Percentiles rank a stretch among this genome's conserved stretches.
Evolutionary conservation across 2,113 vertebrate genomes (phyloP).

Genomic region (Rhombomys opimus): DNA sequence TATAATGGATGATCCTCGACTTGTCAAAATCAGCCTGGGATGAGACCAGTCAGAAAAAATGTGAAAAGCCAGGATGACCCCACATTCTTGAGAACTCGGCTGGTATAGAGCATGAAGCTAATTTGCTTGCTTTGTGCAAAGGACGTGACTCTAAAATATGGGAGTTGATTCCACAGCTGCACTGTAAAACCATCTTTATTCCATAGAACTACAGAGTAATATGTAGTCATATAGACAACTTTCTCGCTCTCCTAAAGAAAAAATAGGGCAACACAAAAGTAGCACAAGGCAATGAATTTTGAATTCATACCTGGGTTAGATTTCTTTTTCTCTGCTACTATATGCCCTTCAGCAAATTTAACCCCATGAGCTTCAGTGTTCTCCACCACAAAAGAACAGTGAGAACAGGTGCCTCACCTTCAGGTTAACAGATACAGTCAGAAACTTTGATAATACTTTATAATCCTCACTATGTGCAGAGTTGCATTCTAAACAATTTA

Average conservation of each 20-base stretch:
- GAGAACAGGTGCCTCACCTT: not conserved
- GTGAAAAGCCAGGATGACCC: constrained; percentile 63
- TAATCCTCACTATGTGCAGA: not conserved
- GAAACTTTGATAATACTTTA: not conserved
- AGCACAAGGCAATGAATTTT: not conserved
- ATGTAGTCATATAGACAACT: not conserved
- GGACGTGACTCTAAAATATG: constrained; percentile 53
- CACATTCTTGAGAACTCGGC: constrained; percentile 58
- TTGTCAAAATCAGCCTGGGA: constrained; percentile 54
- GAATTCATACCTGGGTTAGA: constrained; percentile 25
- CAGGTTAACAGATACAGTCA: not conserved
- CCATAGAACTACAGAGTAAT: constrained; percentile 12
- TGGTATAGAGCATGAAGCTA: not conserved
- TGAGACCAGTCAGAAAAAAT: constrained; percentile 66
- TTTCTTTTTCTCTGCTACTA: not conserved
- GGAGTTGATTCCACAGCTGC: constrained; percentile 30
- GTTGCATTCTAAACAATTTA: not conserved
- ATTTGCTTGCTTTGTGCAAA: constrained; percentile 61
- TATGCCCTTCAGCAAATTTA: not conserved
- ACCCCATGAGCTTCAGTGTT: not conserved
- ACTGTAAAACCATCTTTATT: constrained; percentile 48
- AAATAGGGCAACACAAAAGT: not conserved
- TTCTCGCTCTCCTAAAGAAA: constrained; percentile 24
- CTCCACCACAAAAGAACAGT: not conserved
- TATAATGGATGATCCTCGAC: constrained; percentile 52